Percentiles rank a stretch among this genome's conserved stretches.
Conservation (phyloP, 2,113 vertebrate genomes). For the Oreochromis niloticus region DNA sequence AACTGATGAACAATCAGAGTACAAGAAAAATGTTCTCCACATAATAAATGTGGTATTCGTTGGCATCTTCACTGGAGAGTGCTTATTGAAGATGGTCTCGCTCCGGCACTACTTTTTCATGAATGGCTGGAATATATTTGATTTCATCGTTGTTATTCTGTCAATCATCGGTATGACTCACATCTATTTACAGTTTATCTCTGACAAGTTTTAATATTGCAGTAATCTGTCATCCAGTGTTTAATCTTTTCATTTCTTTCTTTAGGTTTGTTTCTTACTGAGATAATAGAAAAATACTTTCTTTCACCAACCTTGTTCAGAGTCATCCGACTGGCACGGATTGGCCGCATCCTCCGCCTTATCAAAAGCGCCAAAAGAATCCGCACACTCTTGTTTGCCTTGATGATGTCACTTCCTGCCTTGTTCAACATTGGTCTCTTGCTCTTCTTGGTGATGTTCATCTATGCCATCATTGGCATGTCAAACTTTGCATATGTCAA, state of each 20-base stretch:
- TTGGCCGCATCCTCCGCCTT: constrained; percentile 90
- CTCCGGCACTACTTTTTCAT: constrained; percentile 95
- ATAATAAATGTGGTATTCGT: constrained; percentile 87
- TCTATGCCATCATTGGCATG: constrained; percentile 94
- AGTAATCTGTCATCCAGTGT: neutral
- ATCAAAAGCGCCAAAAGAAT: constrained; percentile 94
- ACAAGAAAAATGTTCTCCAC: constrained; percentile 67
- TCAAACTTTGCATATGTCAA: constrained; percentile 92
- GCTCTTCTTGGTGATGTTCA: constrained; percentile 96
- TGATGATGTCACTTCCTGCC: constrained; percentile 98
- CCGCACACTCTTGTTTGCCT: constrained; percentile 89
- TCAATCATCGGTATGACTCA: constrained; percentile 90
- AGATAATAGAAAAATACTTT: constrained; percentile 84
- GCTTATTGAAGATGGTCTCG: constrained; percentile 88
- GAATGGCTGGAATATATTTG: constrained; percentile 95
- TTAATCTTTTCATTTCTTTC: neutral
- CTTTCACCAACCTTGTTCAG: constrained; percentile 91
- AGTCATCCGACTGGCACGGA: constrained; percentile 89
- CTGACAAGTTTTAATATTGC: neutral
- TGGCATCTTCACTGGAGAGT: constrained; percentile 86
- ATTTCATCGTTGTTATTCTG: constrained; percentile 94
- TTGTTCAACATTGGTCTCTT: constrained; percentile 94
- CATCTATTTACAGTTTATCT: neutral
- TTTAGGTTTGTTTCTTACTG: constrained; percentile 82
- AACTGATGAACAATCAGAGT: constrained; percentile 77